A percentile compares a stretch with the other conserved stretches of the same genome.
phyloP scores from a whole-genome alignment of 2,113 vertebrate genomes.

The Corythoichthys haematopterus region DNA sequence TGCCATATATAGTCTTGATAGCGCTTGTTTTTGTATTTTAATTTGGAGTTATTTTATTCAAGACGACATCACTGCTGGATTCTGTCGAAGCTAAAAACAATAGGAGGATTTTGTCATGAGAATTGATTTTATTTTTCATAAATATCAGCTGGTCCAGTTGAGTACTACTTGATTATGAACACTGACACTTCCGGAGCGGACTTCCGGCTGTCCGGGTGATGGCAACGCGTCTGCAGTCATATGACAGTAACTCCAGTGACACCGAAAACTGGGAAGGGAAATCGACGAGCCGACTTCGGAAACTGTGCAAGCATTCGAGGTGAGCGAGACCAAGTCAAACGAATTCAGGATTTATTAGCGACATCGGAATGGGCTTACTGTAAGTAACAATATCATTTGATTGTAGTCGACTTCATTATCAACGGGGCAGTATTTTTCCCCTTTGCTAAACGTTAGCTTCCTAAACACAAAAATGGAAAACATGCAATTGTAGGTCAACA shows the following conservation, averaged over 20 bases:
- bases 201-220: slow-evolving; percentile 76
- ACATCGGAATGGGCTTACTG: neutral
- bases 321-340: slow-evolving; percentile 62
- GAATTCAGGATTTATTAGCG: neutral
- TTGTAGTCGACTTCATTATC: too few species aligned
- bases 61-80: neutral
- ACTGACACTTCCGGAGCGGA: slow-evolving; percentile 72
- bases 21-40: neutral
- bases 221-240: slow-evolving; percentile 87
- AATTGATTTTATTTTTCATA: slow-evolving; percentile 1
- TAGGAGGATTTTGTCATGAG: neutral
- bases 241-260: slow-evolving; percentile 94
- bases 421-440: too few species aligned
- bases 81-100: neutral
- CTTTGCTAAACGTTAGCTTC: too few species aligned
- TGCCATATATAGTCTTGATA: slow-evolving; percentile 19
- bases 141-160: slow-evolving; percentile 8
- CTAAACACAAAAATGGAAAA: too few species aligned
- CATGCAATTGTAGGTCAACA: too few species aligned
- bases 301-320: slow-evolving; percentile 89
- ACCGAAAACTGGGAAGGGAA: slow-evolving; percentile 88
- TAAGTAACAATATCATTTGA: neutral
- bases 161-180: slow-evolving; percentile 73
- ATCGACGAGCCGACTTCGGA: slow-evolving; percentile 85
- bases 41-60: neutral